These are phyloP conservation scores for Nipponia nippon DNA, from an alignment of 2,113 vertebrate species.

Conservation along the genomic window DNA sequence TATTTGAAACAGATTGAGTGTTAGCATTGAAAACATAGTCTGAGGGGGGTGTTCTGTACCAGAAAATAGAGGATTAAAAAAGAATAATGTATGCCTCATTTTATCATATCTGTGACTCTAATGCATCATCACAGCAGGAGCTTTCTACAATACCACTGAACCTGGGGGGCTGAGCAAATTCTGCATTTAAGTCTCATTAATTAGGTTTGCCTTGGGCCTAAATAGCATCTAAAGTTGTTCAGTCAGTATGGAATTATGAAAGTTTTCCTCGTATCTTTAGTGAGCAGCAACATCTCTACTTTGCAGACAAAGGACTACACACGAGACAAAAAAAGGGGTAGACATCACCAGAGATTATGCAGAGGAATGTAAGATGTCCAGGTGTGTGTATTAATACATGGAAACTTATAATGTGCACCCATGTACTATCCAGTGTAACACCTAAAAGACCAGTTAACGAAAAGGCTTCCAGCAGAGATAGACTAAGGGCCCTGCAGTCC, in stretches of 20 bases:
- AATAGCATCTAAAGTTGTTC: neutral
- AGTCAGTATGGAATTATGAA: neutral
- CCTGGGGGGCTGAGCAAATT: neutral
- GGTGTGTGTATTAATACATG: neutral
- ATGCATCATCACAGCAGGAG: slow-evolving; percentile 24
- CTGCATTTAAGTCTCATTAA: slow-evolving; percentile 15
- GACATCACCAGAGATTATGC: neutral
- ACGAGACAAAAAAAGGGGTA: fast-evolving
- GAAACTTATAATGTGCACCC: fast-evolving
- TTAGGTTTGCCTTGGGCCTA: neutral
- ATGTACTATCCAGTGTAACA: neutral
- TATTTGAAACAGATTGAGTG: neutral
- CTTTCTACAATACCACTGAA: neutral
- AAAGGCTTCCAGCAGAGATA: neutral
- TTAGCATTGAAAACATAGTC: neutral
- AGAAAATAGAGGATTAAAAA: slow-evolving; percentile 2
- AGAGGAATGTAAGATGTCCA: neutral
- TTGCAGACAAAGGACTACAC: neutral
- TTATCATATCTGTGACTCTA: neutral
- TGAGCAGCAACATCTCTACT: neutral
- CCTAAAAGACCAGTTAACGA: neutral
- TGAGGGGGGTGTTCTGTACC: neutral
- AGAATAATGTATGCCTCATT: neutral
- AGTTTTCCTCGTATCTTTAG: neutral
- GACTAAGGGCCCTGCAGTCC: neutral